Percentiles rank a stretch among this genome's conserved stretches.
Conservation (phyloP, 2,113 vertebrate species). For the Ophthalmolycus amberensis region DNA sequence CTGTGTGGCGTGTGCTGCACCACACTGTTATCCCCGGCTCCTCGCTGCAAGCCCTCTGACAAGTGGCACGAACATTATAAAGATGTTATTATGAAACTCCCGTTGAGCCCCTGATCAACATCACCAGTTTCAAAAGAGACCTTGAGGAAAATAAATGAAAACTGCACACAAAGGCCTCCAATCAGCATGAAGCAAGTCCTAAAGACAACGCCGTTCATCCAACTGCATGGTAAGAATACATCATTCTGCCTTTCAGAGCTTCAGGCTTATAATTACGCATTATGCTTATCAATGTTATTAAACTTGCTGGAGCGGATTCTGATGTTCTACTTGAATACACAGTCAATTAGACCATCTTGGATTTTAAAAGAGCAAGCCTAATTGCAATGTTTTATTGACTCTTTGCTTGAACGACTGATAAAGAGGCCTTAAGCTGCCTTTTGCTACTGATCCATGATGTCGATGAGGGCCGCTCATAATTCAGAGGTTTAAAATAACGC, state of each 20-base stretch:
- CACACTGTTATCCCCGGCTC: constrained; percentile 66
- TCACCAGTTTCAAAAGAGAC: constrained; percentile 58
- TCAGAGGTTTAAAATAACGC: constrained; percentile 17
- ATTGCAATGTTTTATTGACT: constrained; percentile 66
- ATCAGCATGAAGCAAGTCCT: constrained; percentile 23
- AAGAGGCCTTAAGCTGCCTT: constrained; percentile 69
- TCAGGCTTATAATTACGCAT: constrained; percentile 41
- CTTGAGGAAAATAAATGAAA: constrained; percentile 58
- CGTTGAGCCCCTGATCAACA: constrained; percentile 62
- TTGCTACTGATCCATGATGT: constrained; percentile 43
- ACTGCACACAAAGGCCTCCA: constrained; percentile 26
- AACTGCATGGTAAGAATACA: constrained; percentile 19
- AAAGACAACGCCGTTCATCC: constrained; percentile 25
- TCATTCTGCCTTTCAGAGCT: constrained; percentile 41
- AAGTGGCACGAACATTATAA: constrained; percentile 59
- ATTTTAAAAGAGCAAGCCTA: constrained; percentile 63
- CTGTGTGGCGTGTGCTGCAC: constrained; percentile 76
- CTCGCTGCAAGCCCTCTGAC: constrained; percentile 61
- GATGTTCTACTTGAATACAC: constrained; percentile 73
- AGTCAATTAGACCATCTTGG: constrained; percentile 70
- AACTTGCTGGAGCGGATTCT: constrained; percentile 50
- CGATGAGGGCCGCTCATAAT: constrained; percentile 48
- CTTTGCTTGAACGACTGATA: constrained; percentile 69
- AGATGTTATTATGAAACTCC: constrained; percentile 68
- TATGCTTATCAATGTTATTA: constrained; percentile 59